phyloP scores from a whole-genome alignment of 2,888 invertebrate genomes.

The Sesia apiformis region DNA sequence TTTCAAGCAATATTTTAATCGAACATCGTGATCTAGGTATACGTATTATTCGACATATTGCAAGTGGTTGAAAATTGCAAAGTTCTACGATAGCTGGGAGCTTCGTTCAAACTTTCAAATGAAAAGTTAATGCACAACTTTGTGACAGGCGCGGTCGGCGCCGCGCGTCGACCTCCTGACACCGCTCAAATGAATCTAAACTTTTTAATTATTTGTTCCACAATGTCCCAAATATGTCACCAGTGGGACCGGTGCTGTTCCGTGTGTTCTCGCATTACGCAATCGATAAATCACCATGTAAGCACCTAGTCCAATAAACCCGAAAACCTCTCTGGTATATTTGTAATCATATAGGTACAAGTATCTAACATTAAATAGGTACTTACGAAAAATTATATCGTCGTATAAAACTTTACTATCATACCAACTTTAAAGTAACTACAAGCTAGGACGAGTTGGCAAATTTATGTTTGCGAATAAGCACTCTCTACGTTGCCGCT shows the following conservation, averaged over 20 bases:
- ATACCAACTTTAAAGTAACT: too few species aligned
- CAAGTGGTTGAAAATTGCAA: constrained; percentile 34
- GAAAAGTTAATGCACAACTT: constrained; percentile 65
- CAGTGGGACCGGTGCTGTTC: not conserved
- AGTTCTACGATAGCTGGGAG: constrained; percentile 20
- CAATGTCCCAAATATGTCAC: constrained; percentile 34
- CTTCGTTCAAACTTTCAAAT: constrained; percentile 54
- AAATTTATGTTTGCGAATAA: constrained; percentile 35
- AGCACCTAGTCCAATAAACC: too few species aligned
- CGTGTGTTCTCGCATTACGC: too few species aligned
- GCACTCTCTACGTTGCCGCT: constrained; percentile 17
- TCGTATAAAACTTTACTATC: too few species aligned
- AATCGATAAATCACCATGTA: too few species aligned
- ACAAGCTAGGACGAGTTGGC: constrained; percentile 2
- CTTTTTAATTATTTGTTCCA: constrained; percentile 52
- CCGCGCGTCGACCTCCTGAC: constrained; percentile 38
- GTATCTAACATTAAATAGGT: too few species aligned
- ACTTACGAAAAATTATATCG: too few species aligned
- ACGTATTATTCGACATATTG: constrained; percentile 18
- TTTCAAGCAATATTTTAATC: too few species aligned
- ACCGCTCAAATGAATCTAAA: constrained; percentile 44
- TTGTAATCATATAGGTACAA: too few species aligned
- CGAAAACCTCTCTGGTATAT: too few species aligned
- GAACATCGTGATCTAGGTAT: too few species aligned
- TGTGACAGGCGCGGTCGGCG: constrained; percentile 45